Evolutionary conservation across 1,140 invertebrate genomes (phyloP).

Genomic region (Popillia japonica): DNA sequence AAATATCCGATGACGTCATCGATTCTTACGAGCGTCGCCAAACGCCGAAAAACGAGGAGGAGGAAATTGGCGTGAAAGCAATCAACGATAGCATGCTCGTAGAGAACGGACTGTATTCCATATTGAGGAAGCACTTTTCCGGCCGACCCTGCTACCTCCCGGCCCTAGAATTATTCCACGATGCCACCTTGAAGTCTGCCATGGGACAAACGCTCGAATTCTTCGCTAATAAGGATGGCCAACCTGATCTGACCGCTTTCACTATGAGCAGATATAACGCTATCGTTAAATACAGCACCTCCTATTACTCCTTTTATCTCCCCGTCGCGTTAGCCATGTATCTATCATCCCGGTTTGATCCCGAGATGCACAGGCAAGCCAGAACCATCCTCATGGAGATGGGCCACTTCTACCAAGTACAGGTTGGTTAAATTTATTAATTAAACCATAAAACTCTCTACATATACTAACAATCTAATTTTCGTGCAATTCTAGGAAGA

Average conservation of each 20-base stretch:
- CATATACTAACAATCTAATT: not conserved
- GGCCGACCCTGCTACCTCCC: constrained; percentile 80
- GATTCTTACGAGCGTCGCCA: constrained; percentile 81
- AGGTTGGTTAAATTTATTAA: constrained; percentile 58
- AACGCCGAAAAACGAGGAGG: constrained; percentile 78
- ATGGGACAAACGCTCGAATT: constrained; percentile 81
- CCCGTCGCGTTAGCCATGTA: constrained; percentile 88
- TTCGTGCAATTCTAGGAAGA: constrained; percentile 77
- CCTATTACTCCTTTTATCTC: constrained; percentile 92
- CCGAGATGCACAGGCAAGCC: constrained; percentile 80
- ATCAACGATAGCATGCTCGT: constrained; percentile 89
- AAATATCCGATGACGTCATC: constrained; percentile 92
- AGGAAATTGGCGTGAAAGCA: constrained; percentile 80
- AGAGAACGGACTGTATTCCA: constrained; percentile 77
- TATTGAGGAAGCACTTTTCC: constrained; percentile 81
- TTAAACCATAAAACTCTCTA: constrained; percentile 39
- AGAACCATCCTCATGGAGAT: constrained; percentile 89
- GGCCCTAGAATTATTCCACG: constrained; percentile 85
- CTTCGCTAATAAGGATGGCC: constrained; percentile 67
- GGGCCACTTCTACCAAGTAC: constrained; percentile 95
- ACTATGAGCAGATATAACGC: constrained; percentile 86
- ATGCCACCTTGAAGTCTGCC: constrained; percentile 82
- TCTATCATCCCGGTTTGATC: constrained; percentile 82
- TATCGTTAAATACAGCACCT: constrained; percentile 94
- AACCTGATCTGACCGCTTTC: constrained; percentile 73